Base-by-base conservation (phyloP, 2,113 vertebrate species). In the Paralichthys olivaceus region DNA sequence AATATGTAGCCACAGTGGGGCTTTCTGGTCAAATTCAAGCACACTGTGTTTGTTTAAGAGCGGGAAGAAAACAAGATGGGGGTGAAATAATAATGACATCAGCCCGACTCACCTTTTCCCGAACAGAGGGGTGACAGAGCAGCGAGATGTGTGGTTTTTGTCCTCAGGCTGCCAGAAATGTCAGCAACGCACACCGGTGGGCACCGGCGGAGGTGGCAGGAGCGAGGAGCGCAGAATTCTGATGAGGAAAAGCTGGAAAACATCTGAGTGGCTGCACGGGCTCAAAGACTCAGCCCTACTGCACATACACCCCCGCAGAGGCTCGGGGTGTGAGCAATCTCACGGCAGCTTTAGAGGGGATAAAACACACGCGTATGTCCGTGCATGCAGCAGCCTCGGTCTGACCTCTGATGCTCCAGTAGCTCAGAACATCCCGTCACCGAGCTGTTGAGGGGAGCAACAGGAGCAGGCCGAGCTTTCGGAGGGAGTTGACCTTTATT, bases 121-220 rank as follows among this genome's bases (percentile, higher is more conserved):
- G 22, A 57, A 19, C 68, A 28, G 51, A 22, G 58, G 37, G 67
- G 32, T 71, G 60, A 83, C 58, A 54, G 59, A 67, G 71, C 56
- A 25, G 59, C n/a, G 37, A 78, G 40, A 63, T 75, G 81, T 78
- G 75, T 81, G 83, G 25, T 59, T 78, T 83, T 87, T 75, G 78
- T 75, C 77, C 55, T 67, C 15, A 0, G 84, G 80, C 84, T 79
- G 73, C 75, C 68, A 83, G 68, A 90, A 91, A 87, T 90, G 87
- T 92, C 91, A 90, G 75, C 69, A 59, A 64, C 81, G 80, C 82
- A 84, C 79, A 70, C 65, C 8, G 51, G 77, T 79, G 85, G 77
- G 75, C 84, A 77, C 66, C 45, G 19, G 58, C 12, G 2, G 40
- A 69, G 62, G 79, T 60, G 80, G 69, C 77, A 68, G 72, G 32